Evolutionary conservation across 2,888 invertebrate species (phyloP).

Genomic region (Meganola albula): DNA sequence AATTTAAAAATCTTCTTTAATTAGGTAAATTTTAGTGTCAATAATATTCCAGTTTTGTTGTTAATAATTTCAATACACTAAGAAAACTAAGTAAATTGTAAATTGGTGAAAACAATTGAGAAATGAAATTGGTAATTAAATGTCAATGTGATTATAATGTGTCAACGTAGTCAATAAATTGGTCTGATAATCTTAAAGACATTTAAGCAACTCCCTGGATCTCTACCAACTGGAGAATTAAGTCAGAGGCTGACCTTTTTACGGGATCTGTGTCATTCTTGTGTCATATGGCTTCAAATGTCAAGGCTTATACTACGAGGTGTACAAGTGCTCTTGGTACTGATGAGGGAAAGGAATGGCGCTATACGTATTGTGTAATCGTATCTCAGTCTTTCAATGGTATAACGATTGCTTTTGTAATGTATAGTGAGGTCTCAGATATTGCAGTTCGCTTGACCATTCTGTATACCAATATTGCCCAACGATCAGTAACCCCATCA

Average conservation of each 20-base stretch:
- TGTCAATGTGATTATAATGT: background rate
- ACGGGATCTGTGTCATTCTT: slow-evolving; percentile 31
- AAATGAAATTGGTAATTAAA: slow-evolving; percentile 19
- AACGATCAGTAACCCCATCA: slow-evolving; percentile 34
- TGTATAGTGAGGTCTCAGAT: too few relatives aligned
- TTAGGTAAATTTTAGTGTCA: background rate
- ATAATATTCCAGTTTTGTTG: background rate
- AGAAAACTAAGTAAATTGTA: slow-evolving; percentile 6
- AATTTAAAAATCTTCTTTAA: background rate
- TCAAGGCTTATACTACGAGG: too few relatives aligned
- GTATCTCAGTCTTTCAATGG: too few relatives aligned
- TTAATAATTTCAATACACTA: background rate
- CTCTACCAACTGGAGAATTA: slow-evolving; percentile 19
- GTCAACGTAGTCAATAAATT: slow-evolving; percentile 10
- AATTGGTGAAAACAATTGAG: slow-evolving; percentile 17
- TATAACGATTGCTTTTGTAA: too few relatives aligned
- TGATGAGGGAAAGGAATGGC: too few relatives aligned
- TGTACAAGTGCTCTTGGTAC: too few relatives aligned
- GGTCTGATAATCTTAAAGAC: slow-evolving; percentile 17
- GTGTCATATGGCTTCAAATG: slow-evolving; percentile 31
- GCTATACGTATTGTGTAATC: too few relatives aligned
- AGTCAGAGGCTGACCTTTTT: slow-evolving; percentile 30
- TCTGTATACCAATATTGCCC: slow-evolving; percentile 32
- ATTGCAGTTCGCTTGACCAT: slow-evolving; percentile 29
- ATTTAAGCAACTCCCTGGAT: slow-evolving; percentile 22